Evolutionary conservation across 2,113 vertebrate species (phyloP).

Genomic region (Tragelaphus scriptus): DNA sequence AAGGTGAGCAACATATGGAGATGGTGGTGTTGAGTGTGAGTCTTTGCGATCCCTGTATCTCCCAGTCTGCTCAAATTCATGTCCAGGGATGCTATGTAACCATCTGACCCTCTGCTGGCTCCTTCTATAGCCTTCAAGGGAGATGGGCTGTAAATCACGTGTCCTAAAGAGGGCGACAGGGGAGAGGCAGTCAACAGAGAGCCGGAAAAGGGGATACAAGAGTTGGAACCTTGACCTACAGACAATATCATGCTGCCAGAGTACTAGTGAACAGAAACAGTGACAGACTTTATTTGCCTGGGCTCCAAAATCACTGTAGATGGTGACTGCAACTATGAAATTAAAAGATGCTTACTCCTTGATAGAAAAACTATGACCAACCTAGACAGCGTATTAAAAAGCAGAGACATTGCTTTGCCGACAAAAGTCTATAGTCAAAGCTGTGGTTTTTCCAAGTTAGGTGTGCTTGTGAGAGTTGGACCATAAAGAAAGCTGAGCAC

Average conservation of each 20-base stretch:
- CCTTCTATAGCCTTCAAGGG: neutral
- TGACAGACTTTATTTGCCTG: neutral
- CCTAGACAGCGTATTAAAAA: neutral
- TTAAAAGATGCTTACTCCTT: neutral
- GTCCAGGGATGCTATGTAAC: neutral
- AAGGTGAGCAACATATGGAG: neutral
- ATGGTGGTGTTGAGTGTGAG: neutral
- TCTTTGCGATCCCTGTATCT: neutral
- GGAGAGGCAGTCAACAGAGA: neutral
- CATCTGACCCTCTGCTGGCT: neutral
- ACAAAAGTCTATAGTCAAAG: neutral
- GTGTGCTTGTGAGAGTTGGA: neutral
- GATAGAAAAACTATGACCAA: neutral
- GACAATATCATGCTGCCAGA: neutral
- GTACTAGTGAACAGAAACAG: neutral
- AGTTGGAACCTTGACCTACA: neutral
- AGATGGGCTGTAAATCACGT: neutral
- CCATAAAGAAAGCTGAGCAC: neutral
- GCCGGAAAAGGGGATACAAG: neutral
- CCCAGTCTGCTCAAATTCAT: neutral
- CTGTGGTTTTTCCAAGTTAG: neutral
- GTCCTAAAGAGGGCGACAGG: neutral
- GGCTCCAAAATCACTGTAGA: neutral
- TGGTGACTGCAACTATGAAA: neutral
- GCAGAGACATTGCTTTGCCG: neutral